These are phyloP conservation scores for Mugil cephalus DNA, from an alignment of 2,113 vertebrate species.

Conservation along the genomic window DNA sequence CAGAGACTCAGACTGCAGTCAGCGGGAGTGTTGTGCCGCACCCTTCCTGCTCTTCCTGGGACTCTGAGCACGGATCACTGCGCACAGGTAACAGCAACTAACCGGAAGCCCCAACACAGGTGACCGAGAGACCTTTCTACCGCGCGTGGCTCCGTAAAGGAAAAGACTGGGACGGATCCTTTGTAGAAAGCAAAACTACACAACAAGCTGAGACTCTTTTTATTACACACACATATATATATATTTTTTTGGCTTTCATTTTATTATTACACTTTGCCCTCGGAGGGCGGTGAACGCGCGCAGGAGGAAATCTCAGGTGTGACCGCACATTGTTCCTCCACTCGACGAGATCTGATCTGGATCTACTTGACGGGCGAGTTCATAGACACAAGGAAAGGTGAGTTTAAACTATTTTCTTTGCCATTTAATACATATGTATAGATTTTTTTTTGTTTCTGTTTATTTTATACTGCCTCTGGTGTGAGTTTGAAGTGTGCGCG, in stretches of 20 bases:
- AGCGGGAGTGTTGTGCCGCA: conserved; percentile 30
- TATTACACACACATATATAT: too few species aligned
- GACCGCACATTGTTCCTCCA: neutral
- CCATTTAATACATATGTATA: too few species aligned
- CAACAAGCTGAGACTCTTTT: too few species aligned
- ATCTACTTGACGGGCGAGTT: conserved; percentile 39
- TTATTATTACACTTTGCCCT: neutral
- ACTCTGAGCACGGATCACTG: neutral
- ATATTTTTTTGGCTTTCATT: too few species aligned
- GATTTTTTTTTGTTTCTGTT: fast-evolving
- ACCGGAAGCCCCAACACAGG: conserved; percentile 43
- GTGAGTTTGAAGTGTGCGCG: neutral
- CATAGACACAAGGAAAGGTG: conserved; percentile 17
- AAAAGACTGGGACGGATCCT: neutral
- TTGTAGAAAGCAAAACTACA: too few species aligned
- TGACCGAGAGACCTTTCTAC: neutral
- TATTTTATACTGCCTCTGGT: neutral
- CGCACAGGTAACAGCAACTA: conserved; percentile 55
- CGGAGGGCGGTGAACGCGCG: neutral
- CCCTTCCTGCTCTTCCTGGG: conserved; percentile 40
- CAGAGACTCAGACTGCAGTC: neutral
- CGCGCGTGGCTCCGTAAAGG: neutral
- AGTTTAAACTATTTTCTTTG: neutral
- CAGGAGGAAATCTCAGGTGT: conserved; percentile 40
- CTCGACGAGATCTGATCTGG: conserved; percentile 18